A percentile compares a stretch with the other conserved stretches of the same genome.
These are phyloP conservation scores for Grantiella picta DNA, from an alignment of 2,113 vertebrate species.

Conservation along the genomic window DNA sequence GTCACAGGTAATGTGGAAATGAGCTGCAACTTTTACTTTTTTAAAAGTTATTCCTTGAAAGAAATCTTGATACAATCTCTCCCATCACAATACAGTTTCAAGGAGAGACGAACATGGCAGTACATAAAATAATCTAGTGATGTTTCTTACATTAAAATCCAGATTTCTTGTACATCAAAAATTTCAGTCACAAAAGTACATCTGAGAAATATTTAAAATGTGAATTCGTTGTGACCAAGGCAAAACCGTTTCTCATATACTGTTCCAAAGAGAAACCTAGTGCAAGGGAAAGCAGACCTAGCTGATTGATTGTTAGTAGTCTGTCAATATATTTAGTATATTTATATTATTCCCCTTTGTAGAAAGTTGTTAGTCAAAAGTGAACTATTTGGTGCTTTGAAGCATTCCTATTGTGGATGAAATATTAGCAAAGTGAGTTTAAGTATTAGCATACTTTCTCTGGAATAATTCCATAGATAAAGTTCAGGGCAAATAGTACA, in stretches of 20 bases:
- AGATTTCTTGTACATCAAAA: neutral
- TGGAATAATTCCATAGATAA: neutral
- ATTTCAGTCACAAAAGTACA: neutral
- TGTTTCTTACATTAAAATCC: neutral
- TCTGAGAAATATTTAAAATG: neutral
- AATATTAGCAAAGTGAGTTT: neutral
- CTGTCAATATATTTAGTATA: neutral
- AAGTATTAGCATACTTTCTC: neutral
- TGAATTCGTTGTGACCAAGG: neutral
- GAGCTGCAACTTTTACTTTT: neutral
- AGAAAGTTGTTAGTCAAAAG: neutral
- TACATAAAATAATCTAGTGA: neutral
- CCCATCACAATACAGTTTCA: neutral
- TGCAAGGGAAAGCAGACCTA: neutral
- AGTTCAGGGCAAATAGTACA: neutral
- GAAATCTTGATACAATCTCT: neutral
- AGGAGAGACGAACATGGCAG: neutral
- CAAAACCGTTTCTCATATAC: neutral
- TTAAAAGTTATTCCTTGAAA: neutral
- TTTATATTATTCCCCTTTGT: neutral
- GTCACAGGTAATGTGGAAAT: neutral
- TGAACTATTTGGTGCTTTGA: neutral
- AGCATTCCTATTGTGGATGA: neutral
- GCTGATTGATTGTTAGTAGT: neutral
- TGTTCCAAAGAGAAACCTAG: constrained; percentile 34